These are phyloP conservation scores for Sebastes diaconus DNA, from an alignment of 2,797 vertebrate species.

Conservation along the genomic window DNA sequence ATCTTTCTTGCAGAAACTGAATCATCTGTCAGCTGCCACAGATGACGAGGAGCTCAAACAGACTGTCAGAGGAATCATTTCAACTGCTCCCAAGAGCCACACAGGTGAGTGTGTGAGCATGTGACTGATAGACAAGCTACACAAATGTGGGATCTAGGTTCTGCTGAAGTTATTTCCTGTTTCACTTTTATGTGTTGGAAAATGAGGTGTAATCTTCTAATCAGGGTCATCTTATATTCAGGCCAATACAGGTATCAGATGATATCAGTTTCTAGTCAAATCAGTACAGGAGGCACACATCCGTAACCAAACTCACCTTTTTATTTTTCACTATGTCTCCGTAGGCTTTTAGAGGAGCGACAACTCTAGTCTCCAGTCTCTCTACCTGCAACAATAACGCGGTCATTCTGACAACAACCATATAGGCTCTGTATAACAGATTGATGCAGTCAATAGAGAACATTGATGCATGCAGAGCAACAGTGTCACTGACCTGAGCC, in stretches of 20 bases:
- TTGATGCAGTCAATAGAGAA: background rate
- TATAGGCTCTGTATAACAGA: background rate
- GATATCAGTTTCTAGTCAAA: background rate
- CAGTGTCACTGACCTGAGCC: conserved; percentile 76
- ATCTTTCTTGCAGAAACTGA: background rate
- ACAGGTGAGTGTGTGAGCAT: background rate
- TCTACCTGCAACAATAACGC: conserved; percentile 72
- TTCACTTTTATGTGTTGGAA: background rate
- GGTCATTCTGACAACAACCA: background rate
- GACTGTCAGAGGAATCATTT: background rate
- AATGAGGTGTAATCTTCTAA: background rate
- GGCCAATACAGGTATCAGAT: background rate
- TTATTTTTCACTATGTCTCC: conserved; percentile 78
- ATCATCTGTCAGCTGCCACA: background rate
- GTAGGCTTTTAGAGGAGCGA: conserved; percentile 79
- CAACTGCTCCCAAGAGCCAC: background rate
- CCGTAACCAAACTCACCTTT: conserved; percentile 58
- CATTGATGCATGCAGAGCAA: background rate
- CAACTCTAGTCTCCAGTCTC: conserved; percentile 81
- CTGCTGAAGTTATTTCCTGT: background rate
- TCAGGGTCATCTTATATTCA: background rate
- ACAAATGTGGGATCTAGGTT: background rate
- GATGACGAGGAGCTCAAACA: background rate
- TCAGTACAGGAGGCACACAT: background rate
- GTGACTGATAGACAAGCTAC: background rate